Percentiles rank a stretch among this genome's conserved stretches.
phyloP scores from a whole-genome alignment of 2,888 invertebrate species.

The Synergus laeviventris region DNA sequence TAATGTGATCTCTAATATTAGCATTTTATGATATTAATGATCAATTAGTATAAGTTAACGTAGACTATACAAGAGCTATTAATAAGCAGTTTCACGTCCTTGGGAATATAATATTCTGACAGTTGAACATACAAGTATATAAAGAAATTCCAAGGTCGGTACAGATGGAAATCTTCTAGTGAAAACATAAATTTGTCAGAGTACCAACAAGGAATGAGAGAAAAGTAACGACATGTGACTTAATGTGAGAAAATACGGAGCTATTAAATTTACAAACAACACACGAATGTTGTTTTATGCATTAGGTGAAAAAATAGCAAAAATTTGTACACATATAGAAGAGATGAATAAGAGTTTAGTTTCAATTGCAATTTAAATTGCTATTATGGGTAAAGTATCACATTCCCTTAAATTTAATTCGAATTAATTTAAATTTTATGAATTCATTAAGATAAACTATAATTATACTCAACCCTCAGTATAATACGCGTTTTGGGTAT shows the following conservation, averaged over 20 bases:
- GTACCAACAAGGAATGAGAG: conserved; percentile 3
- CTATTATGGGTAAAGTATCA: no score
- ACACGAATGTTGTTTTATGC: no score
- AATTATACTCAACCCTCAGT: no score
- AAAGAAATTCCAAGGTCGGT: conserved; percentile 26
- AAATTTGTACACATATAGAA: no score
- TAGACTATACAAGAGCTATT: background rate
- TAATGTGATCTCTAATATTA: background rate
- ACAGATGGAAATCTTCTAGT: conserved; percentile 33
- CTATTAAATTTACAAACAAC: conserved; percentile 1
- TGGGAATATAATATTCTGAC: conserved; percentile 19
- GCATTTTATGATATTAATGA: background rate
- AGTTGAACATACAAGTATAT: background rate
- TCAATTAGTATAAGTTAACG: background rate
- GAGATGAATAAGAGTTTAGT: no score
- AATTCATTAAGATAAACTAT: no score
- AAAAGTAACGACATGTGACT: conserved; percentile 20
- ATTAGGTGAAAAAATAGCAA: no score
- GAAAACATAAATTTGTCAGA: conserved; percentile 32
- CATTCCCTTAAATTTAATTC: no score
- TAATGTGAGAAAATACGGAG: conserved; percentile 9
- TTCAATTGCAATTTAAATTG: no score
- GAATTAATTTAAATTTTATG: no score
- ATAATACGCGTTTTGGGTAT: no score
- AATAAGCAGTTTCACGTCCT: conserved; percentile 8